Evolutionary conservation across 2,888 invertebrate genomes (phyloP), one percentile per base, ranked within the genome.

Genomic region (Epistrophella euchroma): DNA sequence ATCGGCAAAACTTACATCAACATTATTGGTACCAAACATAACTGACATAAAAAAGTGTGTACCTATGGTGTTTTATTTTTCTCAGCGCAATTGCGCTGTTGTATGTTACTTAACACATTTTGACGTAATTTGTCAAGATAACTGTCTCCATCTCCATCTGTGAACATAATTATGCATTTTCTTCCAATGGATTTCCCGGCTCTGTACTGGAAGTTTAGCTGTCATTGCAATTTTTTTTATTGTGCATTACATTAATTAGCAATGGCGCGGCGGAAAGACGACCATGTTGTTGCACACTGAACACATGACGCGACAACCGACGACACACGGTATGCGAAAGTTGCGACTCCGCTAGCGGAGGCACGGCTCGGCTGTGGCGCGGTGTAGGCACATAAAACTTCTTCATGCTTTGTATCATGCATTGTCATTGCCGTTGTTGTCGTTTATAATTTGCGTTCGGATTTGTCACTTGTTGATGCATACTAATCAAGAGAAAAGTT

Each of bases 391-490:
- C 7, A 28, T 47, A 47, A 13, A 28, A 25, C 62, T 77, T 77
- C 55, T 77, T 62, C 32, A 70, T 56, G 71, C 60, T 47, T 62
- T 37, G 47, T 35, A 35, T 68, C 35, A 45, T 28, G 35, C 62
- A 47, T 37, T 43, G 64, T 72, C 78, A 72, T 35, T 50, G 60
- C 56, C 58, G 22, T 45, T 47, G 68, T 22, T 40, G 32, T 60
- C 66, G 71, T 70, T 56, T 43, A 73, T 73, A 77, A 81, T 85
- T 80, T 85, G 75, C 75, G 76, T 58, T 76, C 70, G 66, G 80
- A 85, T 72, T 80, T 85, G 81, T 85, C 85, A 85, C 81, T 78
- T 77, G 81, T 85, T 73, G 85, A 77, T 76, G 85, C 85, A 85
- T 81, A 81, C 76, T 85, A 85, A 85, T 85, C 76, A 85, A 85